Base-by-base conservation (phyloP, 2,797 vertebrate genomes). In the Myioborus melanocephalus region DNA sequence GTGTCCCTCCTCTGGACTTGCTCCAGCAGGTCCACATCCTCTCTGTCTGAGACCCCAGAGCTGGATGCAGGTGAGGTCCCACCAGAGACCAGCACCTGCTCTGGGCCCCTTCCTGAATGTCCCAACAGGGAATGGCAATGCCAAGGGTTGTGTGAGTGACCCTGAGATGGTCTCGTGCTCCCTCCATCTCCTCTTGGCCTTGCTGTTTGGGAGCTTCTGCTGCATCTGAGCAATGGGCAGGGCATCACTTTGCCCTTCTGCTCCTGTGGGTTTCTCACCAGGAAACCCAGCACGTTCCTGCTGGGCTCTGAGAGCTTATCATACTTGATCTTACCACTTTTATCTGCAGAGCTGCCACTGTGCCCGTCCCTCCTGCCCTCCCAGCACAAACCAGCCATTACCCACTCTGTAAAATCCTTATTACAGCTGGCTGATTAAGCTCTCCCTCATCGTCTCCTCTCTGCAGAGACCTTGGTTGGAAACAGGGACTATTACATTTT, bases 41-140 rank as follows among this genome's bases (percentile, higher is more conserved):
- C 6, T 17, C 44, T 52, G 37, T 44, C 50, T 50, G 57, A 37
- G n/a, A 9, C 12, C 20, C 35, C 44, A 30, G 50, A 26, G n/a
- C 57, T 70, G 71, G 37, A 30, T 3, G 12, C 35, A 77, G 43
- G 43, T 34, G 20, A 12, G 11, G 4, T 63, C n/a, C 64, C 57
- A 63, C 14, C 37, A 44, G 64, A 69, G 20, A 50, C 4, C 60
- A 41, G 21, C 7, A 49, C 14, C 28, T 28, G 37, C 7, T 53
- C 24, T 76, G 30, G 46, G 68, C 50, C 46, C 49, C 50, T 63
- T 63, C 27, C 24, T 5, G 18, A 37, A 26, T 2, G 35, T 16
- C 41, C 82, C 1, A 0, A 12, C 32, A 61, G 47, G 0, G 1
- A 69, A 9, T 2, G 8, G 77, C 0, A 0, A 55, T 17, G 28